These are phyloP conservation scores for Zygaena filipendulae DNA, from an alignment of 2,888 invertebrate species.

Conservation along the genomic window DNA sequence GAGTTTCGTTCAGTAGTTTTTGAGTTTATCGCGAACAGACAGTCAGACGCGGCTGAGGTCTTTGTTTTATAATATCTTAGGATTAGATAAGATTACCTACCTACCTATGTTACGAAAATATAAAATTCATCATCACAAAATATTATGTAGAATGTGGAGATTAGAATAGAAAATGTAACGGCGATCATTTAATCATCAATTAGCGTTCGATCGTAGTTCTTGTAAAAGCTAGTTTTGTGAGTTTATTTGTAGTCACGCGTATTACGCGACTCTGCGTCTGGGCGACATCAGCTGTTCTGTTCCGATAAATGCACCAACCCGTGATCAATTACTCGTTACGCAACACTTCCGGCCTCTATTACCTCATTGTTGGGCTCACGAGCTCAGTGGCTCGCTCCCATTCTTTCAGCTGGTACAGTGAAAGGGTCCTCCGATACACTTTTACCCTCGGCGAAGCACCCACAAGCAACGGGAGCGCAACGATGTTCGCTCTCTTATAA, in stretches of 20 bases:
- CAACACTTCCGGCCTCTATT: constrained; percentile 54
- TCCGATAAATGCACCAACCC: constrained; percentile 41
- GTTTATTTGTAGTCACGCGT: not conserved
- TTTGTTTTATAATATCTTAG: no score
- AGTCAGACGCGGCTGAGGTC: no score
- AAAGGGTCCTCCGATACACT: constrained; percentile 63
- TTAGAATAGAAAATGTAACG: no score
- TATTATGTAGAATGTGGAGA: no score
- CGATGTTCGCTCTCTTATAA: constrained; percentile 55
- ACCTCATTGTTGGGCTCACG: constrained; percentile 59
- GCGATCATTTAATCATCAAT: no score
- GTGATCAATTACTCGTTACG: constrained; percentile 40
- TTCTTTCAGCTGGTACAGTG: constrained; percentile 60
- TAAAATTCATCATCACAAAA: no score
- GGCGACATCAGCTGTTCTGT: constrained; percentile 30
- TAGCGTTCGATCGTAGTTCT: no score
- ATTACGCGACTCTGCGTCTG: constrained; percentile 13
- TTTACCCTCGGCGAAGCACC: constrained; percentile 51
- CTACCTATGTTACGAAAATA: no score
- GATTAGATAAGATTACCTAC: no score
- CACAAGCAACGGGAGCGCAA: constrained; percentile 33
- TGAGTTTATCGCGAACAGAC: no score
- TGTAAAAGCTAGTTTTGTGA: no score
- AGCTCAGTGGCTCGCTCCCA: constrained; percentile 54
- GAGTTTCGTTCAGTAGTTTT: no score